Evolutionary conservation across 2,888 invertebrate genomes (phyloP), one percentile per base, ranked within the genome.

Genomic region (Atherix ibis): DNA sequence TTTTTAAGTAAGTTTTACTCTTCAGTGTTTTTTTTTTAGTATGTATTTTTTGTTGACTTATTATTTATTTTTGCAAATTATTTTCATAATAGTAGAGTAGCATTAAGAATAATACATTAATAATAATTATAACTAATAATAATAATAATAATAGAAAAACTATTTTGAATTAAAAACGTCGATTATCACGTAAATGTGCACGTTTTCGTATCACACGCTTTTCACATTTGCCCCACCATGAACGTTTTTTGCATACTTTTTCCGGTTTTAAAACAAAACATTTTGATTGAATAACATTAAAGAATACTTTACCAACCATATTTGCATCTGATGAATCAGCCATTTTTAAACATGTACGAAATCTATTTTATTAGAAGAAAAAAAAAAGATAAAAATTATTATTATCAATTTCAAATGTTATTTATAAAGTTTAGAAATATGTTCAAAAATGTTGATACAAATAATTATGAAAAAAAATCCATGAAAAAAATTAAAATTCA

Each of bases 241-340:
- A 76, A 5, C 77, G 66, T 46, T 76, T 70, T 5, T 70, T 66
- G 62, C 94, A 94, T 17, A 75, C 65, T 45, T 76, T 74, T 43
- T 81, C 77, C 2, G 75, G 72, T 49, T 82, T 81, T 27, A 95
- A 64, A 1, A 82, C 71, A 62, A 95, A 94, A 51, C 95, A 95
- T 54, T 88, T 83, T 1, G 87, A 84, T 54, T 88, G 88, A n/a
- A 94, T 79, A 28, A 92, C 70, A 63, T 94, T 89, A 72, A 95
- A 95, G 68, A 89, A 95, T 19, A 94, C 66, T 50, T 83, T 84
- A 3, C 91, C 91, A 35, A 91, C 87, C 62, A 89, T 71, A 53
- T 85, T 84, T 6, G 92, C 83, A 8, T 88, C 80, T 5, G 81
- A 77, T 0, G 85, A 84, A 45, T 76, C 75, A 1, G 87, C 81